Base-by-base conservation (phyloP, 2,888 invertebrate species). In the Clusia tigrina region DNA sequence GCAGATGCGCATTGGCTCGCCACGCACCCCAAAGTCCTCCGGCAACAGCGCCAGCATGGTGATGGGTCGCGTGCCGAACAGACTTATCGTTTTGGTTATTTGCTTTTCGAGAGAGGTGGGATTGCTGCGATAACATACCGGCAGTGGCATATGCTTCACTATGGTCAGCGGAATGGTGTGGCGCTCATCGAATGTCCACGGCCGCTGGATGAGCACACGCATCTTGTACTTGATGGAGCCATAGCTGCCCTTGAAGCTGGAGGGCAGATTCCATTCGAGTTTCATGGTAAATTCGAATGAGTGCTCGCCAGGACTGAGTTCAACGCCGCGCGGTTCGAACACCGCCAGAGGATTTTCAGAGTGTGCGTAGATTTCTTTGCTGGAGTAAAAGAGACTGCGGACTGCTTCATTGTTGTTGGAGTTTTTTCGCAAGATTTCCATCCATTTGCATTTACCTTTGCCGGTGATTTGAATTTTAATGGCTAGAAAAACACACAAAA, bases 391-490 rank as follows among this genome's bases (percentile, higher is more conserved):
- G 10, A 83, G 69, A 15, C 81, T 79, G 32, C 81, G 77, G 5
- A 80, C 72, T 23, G 78, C 76, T 32, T 79, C 76, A 67, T 82
- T 82, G 63, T 76, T 78, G 58, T 72, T 73, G 0, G 76, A 73
- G 58, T 81, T 82, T 65, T 81, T 79, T 22, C 80, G 79, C 51
- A 83, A 66, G 54, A 83, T 78, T 72, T 83, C 83, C 63, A 79
- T 78, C 83, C 83, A 83, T 67, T 81, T 81, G 70, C 83, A 83
- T 73, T 83, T 83, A 3, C 83, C 84, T 54, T 83, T 82, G 20
- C 81, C 83, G 25, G 78, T 78, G 6, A 83, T 78, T 71, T 81
- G 81, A n/a, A 82, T 72, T 72, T 80, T 81, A 2, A 83, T 81
- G 20, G 83, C 83, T 83, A 69, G 61, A 54, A 42, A 51, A 42